A percentile compares a stretch with the other conserved stretches of the same genome.
These are phyloP conservation scores for Megalopta genalis DNA, from an alignment of 1,140 invertebrate genomes.

Conservation along the genomic window DNA sequence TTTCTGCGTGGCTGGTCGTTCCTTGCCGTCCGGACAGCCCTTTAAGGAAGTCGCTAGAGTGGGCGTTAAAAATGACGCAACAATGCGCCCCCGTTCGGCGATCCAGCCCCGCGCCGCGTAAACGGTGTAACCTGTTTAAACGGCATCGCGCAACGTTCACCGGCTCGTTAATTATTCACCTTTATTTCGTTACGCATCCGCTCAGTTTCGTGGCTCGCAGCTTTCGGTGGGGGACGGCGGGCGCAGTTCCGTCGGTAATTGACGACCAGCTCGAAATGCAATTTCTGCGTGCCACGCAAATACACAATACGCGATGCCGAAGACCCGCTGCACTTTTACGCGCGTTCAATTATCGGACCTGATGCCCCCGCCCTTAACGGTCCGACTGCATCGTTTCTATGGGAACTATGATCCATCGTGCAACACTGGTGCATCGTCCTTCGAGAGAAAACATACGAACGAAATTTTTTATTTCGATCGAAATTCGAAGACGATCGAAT, in stretches of 20 bases:
- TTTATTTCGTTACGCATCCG: conserved; percentile 34
- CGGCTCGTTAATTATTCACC: conserved; percentile 36
- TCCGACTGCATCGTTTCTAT: too few relatives aligned
- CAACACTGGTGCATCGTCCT: too few relatives aligned
- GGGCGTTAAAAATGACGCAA: conserved; percentile 30
- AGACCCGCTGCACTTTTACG: conserved; percentile 1
- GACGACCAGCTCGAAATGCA: conserved; percentile 31
- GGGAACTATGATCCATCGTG: too few relatives aligned
- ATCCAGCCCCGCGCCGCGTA: background rate
- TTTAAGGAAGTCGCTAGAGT: conserved; percentile 15
- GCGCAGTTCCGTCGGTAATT: conserved; percentile 15
- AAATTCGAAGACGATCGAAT: too few relatives aligned
- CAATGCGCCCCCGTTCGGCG: background rate
- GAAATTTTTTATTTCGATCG: too few relatives aligned
- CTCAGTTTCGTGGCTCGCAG: conserved; percentile 20
- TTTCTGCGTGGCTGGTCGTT: conserved; percentile 37
- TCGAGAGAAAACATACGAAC: too few relatives aligned
- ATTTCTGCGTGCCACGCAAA: conserved; percentile 25
- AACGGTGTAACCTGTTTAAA: conserved; percentile 35
- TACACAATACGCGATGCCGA: background rate
- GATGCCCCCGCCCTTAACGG: too few relatives aligned
- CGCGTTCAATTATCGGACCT: conserved; percentile 25
- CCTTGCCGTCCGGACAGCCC: conserved; percentile 3
- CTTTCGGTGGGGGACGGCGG: background rate
- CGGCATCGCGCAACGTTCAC: background rate